Conservation (phyloP, 1,140 invertebrate genomes). For the Magallana gigas region DNA sequence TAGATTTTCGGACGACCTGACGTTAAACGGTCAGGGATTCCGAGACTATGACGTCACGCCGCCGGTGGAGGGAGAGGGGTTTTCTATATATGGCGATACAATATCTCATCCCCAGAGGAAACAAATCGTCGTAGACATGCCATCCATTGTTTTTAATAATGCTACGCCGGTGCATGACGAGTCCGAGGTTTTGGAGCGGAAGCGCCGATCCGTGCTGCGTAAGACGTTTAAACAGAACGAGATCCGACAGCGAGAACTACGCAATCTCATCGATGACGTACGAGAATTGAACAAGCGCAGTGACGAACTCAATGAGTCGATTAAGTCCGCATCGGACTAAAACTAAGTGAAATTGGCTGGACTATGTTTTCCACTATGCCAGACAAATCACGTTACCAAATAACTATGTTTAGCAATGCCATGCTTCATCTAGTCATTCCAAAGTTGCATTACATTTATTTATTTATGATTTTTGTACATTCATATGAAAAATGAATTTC, state of each 20-base stretch:
- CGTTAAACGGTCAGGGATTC: background rate
- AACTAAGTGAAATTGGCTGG: background rate
- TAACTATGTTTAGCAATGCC: background rate
- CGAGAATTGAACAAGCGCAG: conserved; percentile 70
- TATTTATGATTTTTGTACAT: background rate
- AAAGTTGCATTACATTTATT: background rate
- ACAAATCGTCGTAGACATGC: conserved; percentile 72
- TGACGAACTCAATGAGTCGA: conserved; percentile 60
- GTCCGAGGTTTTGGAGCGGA: conserved; percentile 8
- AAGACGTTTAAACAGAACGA: conserved; percentile 73
- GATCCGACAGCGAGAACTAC: conserved; percentile 67
- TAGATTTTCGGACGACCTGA: background rate
- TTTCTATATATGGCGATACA: background rate
- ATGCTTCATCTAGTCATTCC: conserved; percentile 12
- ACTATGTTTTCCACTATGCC: background rate
- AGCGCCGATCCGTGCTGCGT: conserved; percentile 42
- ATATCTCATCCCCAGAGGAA: conserved; percentile 34
- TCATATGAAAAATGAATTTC: too few species aligned
- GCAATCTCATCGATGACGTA: conserved; percentile 73
- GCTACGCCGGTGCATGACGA: conserved; percentile 60
- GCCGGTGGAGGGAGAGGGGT: too few species aligned
- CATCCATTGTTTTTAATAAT: conserved; percentile 70
- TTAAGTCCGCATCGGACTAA: background rate
- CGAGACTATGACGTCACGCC: background rate
- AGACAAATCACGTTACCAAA: background rate